Evolutionary conservation across 2,113 vertebrate genomes (phyloP).

Genomic region (Gymnorhina tibicen): DNA sequence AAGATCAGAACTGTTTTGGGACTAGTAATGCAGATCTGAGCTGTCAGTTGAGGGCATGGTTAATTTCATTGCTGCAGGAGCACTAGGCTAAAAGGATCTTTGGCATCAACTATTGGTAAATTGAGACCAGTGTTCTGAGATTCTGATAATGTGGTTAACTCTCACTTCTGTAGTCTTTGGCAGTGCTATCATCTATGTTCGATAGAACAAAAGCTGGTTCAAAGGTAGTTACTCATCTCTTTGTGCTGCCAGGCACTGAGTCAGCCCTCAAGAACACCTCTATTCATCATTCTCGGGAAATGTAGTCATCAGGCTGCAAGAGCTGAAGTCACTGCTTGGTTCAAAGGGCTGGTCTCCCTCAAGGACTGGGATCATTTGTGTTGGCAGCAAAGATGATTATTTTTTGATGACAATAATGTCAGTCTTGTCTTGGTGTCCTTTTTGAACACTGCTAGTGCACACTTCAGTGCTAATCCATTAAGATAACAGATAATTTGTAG

Average conservation of each 20-base stretch:
- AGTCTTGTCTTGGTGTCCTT: neutral
- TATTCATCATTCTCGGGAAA: constrained; percentile 22
- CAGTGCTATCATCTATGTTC: neutral
- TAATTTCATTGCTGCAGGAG: neutral
- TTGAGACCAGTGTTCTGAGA: neutral
- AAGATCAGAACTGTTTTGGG: neutral
- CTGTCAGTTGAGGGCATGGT: neutral
- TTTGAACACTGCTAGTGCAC: neutral
- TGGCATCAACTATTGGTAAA: neutral
- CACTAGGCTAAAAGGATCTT: neutral
- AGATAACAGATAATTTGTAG: neutral
- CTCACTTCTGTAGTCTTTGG: constrained; percentile 1
- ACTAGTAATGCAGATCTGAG: neutral
- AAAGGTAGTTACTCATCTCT: constrained; percentile 44
- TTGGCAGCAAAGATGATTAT: neutral
- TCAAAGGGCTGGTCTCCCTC: neutral
- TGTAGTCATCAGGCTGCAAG: neutral
- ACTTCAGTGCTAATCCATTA: neutral
- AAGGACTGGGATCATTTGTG: neutral
- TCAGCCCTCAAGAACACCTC: constrained; percentile 40
- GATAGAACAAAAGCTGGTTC: constrained; percentile 39
- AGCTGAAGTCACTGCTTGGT: constrained; percentile 23
- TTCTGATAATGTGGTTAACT: constrained; percentile 2
- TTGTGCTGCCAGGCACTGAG: constrained; percentile 47
- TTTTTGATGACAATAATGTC: neutral